phyloP scores from a whole-genome alignment of 2,797 vertebrate genomes.

The Argya squamiceps region DNA sequence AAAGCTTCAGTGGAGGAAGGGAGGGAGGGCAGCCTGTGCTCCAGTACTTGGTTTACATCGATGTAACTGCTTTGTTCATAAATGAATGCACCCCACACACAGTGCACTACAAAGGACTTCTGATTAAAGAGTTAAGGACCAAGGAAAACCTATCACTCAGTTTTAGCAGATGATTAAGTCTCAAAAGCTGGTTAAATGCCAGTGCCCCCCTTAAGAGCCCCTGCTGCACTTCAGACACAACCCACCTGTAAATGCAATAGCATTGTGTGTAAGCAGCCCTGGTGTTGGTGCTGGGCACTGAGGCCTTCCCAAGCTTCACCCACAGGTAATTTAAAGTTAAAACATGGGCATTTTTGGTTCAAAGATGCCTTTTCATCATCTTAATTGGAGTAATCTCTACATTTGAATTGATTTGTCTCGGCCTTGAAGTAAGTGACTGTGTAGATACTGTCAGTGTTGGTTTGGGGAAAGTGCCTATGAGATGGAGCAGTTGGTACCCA shows the following conservation, averaged over 20 bases:
- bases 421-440: neutral
- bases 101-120: neutral
- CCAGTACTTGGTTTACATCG: neutral
- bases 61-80: neutral
- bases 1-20: neutral
- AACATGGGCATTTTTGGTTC: neutral
- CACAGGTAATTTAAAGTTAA: neutral
- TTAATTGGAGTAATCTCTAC: neutral
- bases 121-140: conserved; percentile 27
- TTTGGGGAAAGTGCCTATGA: neutral
- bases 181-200: conserved; percentile 16
- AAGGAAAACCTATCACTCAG: neutral
- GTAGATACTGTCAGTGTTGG: neutral
- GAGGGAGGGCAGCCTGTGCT: neutral
- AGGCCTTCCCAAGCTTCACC: neutral
- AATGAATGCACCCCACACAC: neutral
- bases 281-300: neutral
- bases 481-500: neutral
- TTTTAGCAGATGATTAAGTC: conserved; percentile 2
- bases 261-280: neutral
- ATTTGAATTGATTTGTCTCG: fast-evolving
- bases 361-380: neutral
- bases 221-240: neutral
- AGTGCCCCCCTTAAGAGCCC: neutral
- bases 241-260: neutral